phyloP scores from a whole-genome alignment of 2,888 invertebrate genomes.

The Exocentrus adspersus region DNA sequence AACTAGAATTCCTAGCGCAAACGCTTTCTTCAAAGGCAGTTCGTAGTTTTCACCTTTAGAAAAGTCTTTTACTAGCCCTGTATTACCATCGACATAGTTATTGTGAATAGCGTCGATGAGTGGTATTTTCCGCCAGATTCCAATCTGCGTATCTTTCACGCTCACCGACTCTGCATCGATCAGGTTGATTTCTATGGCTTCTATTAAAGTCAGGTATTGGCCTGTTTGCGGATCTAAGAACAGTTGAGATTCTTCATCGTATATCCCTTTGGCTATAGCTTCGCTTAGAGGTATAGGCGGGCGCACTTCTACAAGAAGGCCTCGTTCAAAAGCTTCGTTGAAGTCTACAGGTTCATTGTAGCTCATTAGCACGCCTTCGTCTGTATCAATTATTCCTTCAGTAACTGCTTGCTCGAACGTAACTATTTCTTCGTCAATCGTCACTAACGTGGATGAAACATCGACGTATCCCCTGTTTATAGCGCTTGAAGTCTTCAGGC shows the following conservation, averaged over 20 bases:
- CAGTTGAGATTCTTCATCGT: slow-evolving; percentile 79
- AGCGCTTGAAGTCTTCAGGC: slow-evolving; percentile 83
- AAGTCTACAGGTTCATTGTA: slow-evolving; percentile 74
- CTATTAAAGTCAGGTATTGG: slow-evolving; percentile 79
- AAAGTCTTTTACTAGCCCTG: slow-evolving; percentile 77
- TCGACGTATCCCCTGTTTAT: slow-evolving; percentile 87
- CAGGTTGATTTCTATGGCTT: slow-evolving; percentile 83
- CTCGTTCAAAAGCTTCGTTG: slow-evolving; percentile 86
- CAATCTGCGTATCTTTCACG: slow-evolving; percentile 80
- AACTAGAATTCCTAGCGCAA: slow-evolving; percentile 80
- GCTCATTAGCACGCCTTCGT: slow-evolving; percentile 73
- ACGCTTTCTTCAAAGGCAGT: slow-evolving; percentile 79
- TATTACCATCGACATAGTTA: slow-evolving; percentile 78
- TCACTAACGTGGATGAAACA: slow-evolving; percentile 86
- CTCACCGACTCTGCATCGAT: slow-evolving; percentile 87
- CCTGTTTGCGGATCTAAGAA: slow-evolving; percentile 87
- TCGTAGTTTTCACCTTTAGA: slow-evolving; percentile 71
- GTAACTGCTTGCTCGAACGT: slow-evolving; percentile 86
- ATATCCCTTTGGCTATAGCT: slow-evolving; percentile 83
- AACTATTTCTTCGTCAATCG: slow-evolving; percentile 80
- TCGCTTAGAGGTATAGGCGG: slow-evolving; percentile 85
- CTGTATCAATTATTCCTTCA: slow-evolving; percentile 79
- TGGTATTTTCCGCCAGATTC: slow-evolving; percentile 80
- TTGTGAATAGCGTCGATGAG: slow-evolving; percentile 81
- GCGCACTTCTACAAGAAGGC: slow-evolving; percentile 82